These are phyloP conservation scores for Caenorhabditis tropicalis DNA, from an alignment of 1,140 invertebrate genomes.

Conservation along the genomic window DNA sequence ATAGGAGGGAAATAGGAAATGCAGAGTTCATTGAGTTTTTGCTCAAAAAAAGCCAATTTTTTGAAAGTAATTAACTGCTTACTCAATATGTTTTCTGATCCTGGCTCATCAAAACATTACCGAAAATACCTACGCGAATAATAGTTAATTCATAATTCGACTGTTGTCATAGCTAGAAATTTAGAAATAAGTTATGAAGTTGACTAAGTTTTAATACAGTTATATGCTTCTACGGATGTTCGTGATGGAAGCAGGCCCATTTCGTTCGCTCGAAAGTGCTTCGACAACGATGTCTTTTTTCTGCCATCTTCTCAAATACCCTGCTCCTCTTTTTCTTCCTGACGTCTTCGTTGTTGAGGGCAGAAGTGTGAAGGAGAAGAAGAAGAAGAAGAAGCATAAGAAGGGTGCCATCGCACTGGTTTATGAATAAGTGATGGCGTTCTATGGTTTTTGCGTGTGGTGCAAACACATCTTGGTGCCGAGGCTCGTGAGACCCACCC, in stretches of 20 bases:
- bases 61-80: no score
- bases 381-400: background rate
- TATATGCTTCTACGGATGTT: background rate
- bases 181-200: no score
- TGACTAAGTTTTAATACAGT: no score
- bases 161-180: no score
- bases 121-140: no score
- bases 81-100: no score
- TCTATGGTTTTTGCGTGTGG: constrained; percentile 44
- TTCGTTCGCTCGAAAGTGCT: background rate
- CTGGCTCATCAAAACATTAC: no score
- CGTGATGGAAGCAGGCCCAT: background rate
- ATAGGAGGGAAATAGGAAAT: background rate
- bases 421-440: constrained; percentile 42
- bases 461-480: constrained; percentile 37
- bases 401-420: constrained; percentile 41
- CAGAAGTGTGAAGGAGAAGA: constrained; percentile 35
- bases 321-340: background rate
- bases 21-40: background rate
- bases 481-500: constrained; percentile 8
- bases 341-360: constrained; percentile 40
- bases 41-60: background rate
- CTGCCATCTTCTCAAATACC: constrained; percentile 24
- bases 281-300: background rate
- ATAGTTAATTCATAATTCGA: no score